Base-by-base conservation (phyloP, 1,140 invertebrate genomes). In the Drosophila burlai region DNA sequence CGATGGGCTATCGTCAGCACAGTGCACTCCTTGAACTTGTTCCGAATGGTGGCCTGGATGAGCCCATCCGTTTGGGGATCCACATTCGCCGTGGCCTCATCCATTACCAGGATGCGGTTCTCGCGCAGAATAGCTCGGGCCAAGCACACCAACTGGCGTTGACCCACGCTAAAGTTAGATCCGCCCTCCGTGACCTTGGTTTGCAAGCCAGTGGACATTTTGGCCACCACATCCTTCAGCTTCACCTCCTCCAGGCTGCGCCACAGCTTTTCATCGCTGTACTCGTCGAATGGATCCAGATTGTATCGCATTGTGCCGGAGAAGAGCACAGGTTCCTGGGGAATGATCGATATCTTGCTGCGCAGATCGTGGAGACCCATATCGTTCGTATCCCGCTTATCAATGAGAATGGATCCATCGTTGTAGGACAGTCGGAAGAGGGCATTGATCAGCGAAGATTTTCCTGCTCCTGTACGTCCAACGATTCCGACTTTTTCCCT, bases 321-420 rank as follows among this genome's bases (percentile, higher is more conserved):
- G 92, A 98, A 98, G 9, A 98, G 93, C 13, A 98, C 96, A 0
- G 98, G 97, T 84, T 97, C 97, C 93, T 98, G 98, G 11, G 98
- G 97, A 79, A 98, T 98, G 66, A 98, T 98, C 40, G 97, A 97
- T 31, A 98, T 94, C 89, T 96, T 96, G 42, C 95, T 95, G 46
- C 97, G 94, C 10, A 97, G 93, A 91, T 96, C 95, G 68, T 96
- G 95, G 13, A 97, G 86, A 0, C 96, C 95, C 90, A 96, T 93
- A 47, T 92, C 71, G 1, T 93, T 93, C 0, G 94, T 96, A 40
- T 95, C 93, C 16, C 97, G 94, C 3, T 93, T 94, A 86, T 98
- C 97, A 49, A 98, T 96, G 38, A 94, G 91, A 36, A 98, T 96
- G 4, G 94, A 94, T 13, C 96, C 97, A 43, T 95, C 94, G 6